Evolutionary conservation across 2,113 vertebrate genomes (phyloP).

Genomic region (Mastomys coucha): DNA sequence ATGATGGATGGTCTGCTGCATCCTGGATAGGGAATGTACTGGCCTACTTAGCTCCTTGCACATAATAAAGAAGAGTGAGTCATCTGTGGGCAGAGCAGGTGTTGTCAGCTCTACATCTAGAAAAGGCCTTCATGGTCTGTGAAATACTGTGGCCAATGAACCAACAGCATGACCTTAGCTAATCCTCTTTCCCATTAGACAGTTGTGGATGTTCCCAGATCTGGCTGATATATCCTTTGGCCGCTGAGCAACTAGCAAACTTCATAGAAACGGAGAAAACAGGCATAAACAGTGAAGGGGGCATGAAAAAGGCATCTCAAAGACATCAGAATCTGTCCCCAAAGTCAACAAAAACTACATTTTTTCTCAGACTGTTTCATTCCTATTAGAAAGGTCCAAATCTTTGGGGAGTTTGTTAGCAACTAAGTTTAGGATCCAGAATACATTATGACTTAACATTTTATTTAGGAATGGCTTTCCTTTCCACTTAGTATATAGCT

Average conservation of each 20-base stretch:
- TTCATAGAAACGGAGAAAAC: slow-evolving; percentile 82
- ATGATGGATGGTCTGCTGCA: slow-evolving; percentile 69
- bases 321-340: slow-evolving; percentile 62
- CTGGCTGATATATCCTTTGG: slow-evolving; percentile 75
- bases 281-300: slow-evolving; percentile 78
- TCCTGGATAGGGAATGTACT: slow-evolving; percentile 59
- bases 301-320: slow-evolving; percentile 73
- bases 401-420: slow-evolving; percentile 59
- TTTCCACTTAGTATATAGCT: background rate
- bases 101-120: slow-evolving; percentile 57
- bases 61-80: slow-evolving; percentile 77
- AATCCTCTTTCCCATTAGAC: slow-evolving; percentile 72
- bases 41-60: slow-evolving; percentile 74
- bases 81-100: slow-evolving; percentile 66
- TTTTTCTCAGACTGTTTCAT: slow-evolving; percentile 61
- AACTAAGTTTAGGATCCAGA: slow-evolving; percentile 55
- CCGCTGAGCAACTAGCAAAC: slow-evolving; percentile 61
- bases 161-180: slow-evolving; percentile 73
- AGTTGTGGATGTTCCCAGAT: slow-evolving; percentile 71
- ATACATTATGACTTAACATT: slow-evolving; percentile 42
- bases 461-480: slow-evolving; percentile 34
- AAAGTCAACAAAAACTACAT: slow-evolving; percentile 75
- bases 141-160: slow-evolving; percentile 63
- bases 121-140: slow-evolving; percentile 41
- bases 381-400: slow-evolving; percentile 60